These are phyloP conservation scores for Laticauda laticaudata DNA, from an alignment of 2,113 vertebrate genomes.

Conservation along the genomic window DNA sequence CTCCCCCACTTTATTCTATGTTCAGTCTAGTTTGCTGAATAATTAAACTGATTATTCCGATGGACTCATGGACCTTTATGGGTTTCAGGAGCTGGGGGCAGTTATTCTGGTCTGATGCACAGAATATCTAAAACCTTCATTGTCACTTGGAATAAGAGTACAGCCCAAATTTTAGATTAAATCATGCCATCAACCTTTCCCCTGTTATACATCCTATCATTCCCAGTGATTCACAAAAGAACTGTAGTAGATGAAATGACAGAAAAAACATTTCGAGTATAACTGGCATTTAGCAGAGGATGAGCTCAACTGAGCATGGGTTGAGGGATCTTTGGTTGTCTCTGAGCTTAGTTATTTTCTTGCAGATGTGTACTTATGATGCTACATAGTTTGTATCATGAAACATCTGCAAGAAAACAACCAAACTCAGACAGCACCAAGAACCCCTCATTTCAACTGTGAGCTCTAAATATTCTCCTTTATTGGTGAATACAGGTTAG, in stretches of 20 bases:
- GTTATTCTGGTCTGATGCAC: neutral
- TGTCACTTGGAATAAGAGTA: neutral
- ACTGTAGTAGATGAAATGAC: neutral
- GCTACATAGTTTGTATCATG: neutral
- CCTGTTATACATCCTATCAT: neutral
- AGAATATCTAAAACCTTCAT: neutral
- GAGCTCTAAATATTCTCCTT: neutral
- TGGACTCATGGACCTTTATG: neutral
- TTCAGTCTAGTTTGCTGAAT: constrained; percentile 48
- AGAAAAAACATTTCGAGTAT: neutral
- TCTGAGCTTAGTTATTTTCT: neutral
- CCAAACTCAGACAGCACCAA: neutral
- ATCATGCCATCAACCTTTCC: neutral
- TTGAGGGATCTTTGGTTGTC: neutral
- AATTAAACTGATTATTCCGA: constrained; percentile 33
- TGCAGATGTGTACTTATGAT: neutral
- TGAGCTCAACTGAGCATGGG: neutral
- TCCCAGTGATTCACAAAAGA: neutral
- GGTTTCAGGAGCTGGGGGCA: neutral
- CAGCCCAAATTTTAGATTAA: neutral
- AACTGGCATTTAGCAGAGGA: neutral
- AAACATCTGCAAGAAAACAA: neutral
- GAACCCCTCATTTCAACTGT: neutral
- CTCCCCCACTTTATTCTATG: constrained; percentile 26
- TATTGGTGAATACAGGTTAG: neutral